Evolutionary conservation across 1,140 invertebrate genomes (phyloP).

Genomic region (Tetragonula clypearis): DNA sequence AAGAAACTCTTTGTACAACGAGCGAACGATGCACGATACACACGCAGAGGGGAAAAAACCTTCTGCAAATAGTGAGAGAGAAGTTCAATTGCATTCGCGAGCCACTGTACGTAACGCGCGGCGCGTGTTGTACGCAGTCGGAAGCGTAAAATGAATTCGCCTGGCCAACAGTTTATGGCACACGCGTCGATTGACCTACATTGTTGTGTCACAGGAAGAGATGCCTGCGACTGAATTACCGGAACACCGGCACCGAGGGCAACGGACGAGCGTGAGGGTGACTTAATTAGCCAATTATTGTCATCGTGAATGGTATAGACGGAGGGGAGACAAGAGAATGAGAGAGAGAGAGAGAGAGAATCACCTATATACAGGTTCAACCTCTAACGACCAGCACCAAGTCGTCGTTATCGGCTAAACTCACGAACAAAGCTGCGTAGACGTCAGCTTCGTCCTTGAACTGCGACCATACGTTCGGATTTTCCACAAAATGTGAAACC

Average conservation of each 20-base stretch:
- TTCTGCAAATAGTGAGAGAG: no score
- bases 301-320: slow-evolving; percentile 13
- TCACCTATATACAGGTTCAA: not conserved
- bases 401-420: slow-evolving; percentile 29
- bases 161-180: slow-evolving; percentile 52
- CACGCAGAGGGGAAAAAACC: no score
- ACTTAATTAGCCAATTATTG: slow-evolving; percentile 67
- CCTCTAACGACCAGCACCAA: slow-evolving; percentile 33
- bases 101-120: no score
- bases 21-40: no score
- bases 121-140: not conserved
- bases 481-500: not conserved
- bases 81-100: no score
- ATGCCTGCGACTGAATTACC: slow-evolving; percentile 57
- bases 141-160: slow-evolving; percentile 53
- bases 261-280: slow-evolving; percentile 56
- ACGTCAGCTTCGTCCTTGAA: slow-evolving; percentile 61
- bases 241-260: slow-evolving; percentile 28
- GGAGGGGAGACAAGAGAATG: not conserved
- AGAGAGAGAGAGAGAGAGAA: no score
- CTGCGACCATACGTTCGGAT: slow-evolving; percentile 11
- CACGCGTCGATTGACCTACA: slow-evolving; percentile 67
- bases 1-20: no score
- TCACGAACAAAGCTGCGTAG: slow-evolving; percentile 48
- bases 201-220: slow-evolving; percentile 57